Evolutionary conservation across 2,888 invertebrate species (phyloP).

Genomic region (Stenodera caucasica): DNA sequence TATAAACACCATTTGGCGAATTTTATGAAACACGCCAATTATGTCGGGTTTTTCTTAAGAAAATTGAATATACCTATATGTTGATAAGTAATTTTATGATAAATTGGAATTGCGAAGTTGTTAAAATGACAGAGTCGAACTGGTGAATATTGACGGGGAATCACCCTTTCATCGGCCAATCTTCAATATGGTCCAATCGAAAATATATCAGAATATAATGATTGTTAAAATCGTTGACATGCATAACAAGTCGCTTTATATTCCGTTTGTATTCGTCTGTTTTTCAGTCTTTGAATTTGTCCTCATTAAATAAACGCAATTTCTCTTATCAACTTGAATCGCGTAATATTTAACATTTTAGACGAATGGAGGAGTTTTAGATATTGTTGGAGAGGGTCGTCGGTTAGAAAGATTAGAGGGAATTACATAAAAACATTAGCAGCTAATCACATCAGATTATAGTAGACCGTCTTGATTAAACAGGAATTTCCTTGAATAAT

Average conservation of each 20-base stretch:
- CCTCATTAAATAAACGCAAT: not conserved
- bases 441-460: constrained; percentile 42
- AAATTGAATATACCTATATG: constrained; percentile 33
- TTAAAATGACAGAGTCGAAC: constrained; percentile 24
- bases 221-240: constrained; percentile 31
- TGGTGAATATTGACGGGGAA: constrained; percentile 15
- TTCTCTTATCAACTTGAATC: no score
- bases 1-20: constrained; percentile 23
- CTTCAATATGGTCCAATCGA: constrained; percentile 25
- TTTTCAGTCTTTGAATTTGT: not conserved
- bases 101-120: constrained; percentile 33
- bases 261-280: not conserved
- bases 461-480: constrained; percentile 36
- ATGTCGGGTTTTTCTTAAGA: constrained; percentile 29
- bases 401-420: constrained; percentile 41
- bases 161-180: constrained; percentile 16
- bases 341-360: no score
- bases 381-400: no score
- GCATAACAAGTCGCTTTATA: constrained; percentile 28
- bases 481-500: constrained; percentile 31
- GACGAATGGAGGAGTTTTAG: no score
- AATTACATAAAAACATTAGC: constrained; percentile 47
- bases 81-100: constrained; percentile 33
- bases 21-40: constrained; percentile 33
- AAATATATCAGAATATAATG: constrained; percentile 31